Conservation (phyloP, 2,797 vertebrate genomes). For the Lycodopsis pacificus region DNA sequence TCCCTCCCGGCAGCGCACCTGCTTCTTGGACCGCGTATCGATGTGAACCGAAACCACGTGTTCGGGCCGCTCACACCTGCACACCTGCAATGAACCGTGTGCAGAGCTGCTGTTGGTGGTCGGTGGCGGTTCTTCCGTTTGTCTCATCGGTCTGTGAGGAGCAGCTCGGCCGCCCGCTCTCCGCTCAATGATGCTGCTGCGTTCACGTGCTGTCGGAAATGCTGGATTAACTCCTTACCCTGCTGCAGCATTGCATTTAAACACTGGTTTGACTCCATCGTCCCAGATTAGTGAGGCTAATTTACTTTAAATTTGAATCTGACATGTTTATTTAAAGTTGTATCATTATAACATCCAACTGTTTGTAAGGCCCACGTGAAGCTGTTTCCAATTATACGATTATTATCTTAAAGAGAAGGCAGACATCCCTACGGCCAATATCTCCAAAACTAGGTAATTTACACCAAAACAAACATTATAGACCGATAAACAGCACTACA, state of each 20-base stretch:
- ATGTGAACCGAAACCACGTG: background rate
- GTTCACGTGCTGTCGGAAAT: conserved; percentile 52
- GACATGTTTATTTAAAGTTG: background rate
- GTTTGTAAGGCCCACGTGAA: background rate
- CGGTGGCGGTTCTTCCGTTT: background rate
- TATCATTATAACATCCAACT: background rate
- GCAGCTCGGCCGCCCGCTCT: background rate
- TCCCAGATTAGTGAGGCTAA: background rate
- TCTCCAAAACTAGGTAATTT: no score
- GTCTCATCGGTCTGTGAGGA: background rate
- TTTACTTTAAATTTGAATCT: background rate
- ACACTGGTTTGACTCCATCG: background rate
- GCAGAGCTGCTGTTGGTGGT: background rate
- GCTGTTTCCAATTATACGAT: background rate
- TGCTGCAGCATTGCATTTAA: background rate
- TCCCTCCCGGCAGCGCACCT: conserved; percentile 31
- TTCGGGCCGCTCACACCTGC: background rate
- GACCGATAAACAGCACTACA: no score
- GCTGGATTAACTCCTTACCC: rapidly evolving
- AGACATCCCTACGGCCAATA: no score
- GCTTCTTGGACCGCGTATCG: conserved; percentile 18
- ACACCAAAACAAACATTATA: no score
- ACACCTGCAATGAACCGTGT: rapidly evolving
- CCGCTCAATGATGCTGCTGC: conserved; percentile 32
- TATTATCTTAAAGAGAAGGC: no score